Percentiles rank a stretch among this genome's conserved stretches.
phyloP scores from a whole-genome alignment of 2,113 vertebrate species.

The Lycaon pictus region DNA sequence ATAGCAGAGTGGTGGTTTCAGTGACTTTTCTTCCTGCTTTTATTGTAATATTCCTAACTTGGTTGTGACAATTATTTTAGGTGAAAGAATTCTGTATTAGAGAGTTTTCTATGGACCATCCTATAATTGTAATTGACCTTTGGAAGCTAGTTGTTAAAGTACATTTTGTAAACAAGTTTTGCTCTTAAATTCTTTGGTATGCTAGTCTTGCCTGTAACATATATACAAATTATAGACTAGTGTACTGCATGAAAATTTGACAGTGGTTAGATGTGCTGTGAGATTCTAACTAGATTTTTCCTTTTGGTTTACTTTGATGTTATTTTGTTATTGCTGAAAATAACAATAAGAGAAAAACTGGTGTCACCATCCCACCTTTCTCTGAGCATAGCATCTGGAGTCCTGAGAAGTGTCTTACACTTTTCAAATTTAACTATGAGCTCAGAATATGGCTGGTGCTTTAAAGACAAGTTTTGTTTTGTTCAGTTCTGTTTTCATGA shows the following conservation, averaged over 20 bases:
- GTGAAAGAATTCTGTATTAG: slow-evolving; percentile 44
- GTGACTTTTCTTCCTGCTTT: slow-evolving; percentile 10
- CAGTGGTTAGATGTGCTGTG: slow-evolving; percentile 39
- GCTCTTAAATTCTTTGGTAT: slow-evolving; percentile 10
- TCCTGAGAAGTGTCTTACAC: background rate
- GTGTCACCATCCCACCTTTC: background rate
- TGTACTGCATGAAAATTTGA: slow-evolving; percentile 3
- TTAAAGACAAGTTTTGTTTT: slow-evolving; percentile 72
- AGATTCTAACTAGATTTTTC: slow-evolving; percentile 53
- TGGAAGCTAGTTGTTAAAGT: slow-evolving; percentile 30
- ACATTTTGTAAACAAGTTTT: slow-evolving; percentile 63
- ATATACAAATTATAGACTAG: background rate
- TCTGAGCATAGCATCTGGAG: background rate
- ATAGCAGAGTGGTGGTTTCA: background rate
- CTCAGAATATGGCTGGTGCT: slow-evolving; percentile 60
- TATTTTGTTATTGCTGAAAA: slow-evolving; percentile 45
- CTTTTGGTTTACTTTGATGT: background rate
- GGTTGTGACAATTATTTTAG: slow-evolving; percentile 30
- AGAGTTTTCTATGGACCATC: slow-evolving; percentile 29
- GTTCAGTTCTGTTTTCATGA: slow-evolving; percentile 65
- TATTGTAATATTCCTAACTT: slow-evolving; percentile 10
- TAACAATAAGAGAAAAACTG: slow-evolving; percentile 2
- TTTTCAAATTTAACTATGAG: slow-evolving; percentile 48
- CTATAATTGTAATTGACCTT: slow-evolving; percentile 51
- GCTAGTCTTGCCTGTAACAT: background rate